Evolutionary conservation across 2,797 vertebrate genomes (phyloP).

Genomic region (Chaetodon trifasciatus): DNA sequence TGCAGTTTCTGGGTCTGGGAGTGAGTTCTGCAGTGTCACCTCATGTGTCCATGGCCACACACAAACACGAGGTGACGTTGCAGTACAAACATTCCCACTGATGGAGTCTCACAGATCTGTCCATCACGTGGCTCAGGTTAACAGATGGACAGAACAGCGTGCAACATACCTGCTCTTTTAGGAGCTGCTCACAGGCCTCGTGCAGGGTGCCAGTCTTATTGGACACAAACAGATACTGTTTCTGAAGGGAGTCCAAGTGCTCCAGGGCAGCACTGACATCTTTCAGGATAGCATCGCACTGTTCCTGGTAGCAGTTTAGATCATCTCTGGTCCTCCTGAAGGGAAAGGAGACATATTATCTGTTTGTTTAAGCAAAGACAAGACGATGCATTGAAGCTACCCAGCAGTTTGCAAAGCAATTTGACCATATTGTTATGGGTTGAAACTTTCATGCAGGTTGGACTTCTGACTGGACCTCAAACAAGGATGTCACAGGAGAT

Average conservation of each 20-base stretch:
- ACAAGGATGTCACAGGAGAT: background rate
- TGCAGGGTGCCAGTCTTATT: constrained; percentile 97
- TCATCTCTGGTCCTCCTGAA: constrained; percentile 93
- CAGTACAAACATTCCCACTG: background rate
- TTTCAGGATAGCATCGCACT: constrained; percentile 93
- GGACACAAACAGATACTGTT: constrained; percentile 98
- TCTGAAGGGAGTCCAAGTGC: constrained; percentile 94
- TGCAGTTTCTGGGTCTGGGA: background rate
- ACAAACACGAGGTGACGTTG: background rate
- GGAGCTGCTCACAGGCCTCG: constrained; percentile 96
- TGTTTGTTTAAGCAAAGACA: background rate
- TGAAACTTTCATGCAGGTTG: background rate
- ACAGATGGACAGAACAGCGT: background rate
- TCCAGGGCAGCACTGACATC: constrained; percentile 93
- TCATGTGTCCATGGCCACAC: too few relatives aligned
- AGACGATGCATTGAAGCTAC: background rate
- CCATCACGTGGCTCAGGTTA: background rate
- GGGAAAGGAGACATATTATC: constrained; percentile 59
- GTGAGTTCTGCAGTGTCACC: background rate
- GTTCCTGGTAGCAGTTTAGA: constrained; percentile 95
- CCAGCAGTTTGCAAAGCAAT: background rate
- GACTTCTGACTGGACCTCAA: background rate
- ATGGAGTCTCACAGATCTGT: background rate
- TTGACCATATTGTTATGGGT: background rate
- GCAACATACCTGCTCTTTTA: constrained; percentile 94